Percentiles rank a stretch among this genome's conserved stretches.
Conservation (phyloP, 1,140 invertebrate species). For the Halyomorpha halys region DNA sequence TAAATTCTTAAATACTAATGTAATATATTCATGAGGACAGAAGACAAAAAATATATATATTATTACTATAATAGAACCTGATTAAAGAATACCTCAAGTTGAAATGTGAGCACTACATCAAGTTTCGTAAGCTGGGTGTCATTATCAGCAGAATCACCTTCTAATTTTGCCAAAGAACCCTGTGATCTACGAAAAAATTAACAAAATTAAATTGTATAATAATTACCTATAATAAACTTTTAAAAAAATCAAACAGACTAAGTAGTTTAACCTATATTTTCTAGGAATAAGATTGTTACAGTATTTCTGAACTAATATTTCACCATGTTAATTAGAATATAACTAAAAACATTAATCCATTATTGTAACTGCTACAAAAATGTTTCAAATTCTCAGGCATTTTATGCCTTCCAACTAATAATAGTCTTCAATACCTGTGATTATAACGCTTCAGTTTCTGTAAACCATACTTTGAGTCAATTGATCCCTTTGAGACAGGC, state of each 20-base stretch:
- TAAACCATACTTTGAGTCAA: slow-evolving; percentile 94
- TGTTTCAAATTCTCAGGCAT: too few species aligned
- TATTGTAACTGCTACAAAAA: too few species aligned
- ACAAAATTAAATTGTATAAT: slow-evolving; percentile 34
- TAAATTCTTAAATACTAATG: background rate
- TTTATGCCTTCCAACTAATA: too few species aligned
- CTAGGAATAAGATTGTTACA: too few species aligned
- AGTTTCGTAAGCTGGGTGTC: slow-evolving; percentile 87
- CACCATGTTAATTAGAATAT: too few species aligned
- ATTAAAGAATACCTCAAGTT: slow-evolving; percentile 66
- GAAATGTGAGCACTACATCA: slow-evolving; percentile 93
- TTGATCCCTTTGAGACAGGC: slow-evolving; percentile 93
- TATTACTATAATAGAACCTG: background rate
- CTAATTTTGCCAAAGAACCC: slow-evolving; percentile 84
- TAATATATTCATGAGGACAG: too few species aligned
- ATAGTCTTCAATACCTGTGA: slow-evolving; percentile 58
- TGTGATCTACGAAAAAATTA: slow-evolving; percentile 62
- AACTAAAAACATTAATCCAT: too few species aligned
- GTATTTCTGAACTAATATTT: too few species aligned
- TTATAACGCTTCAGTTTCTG: slow-evolving; percentile 93
- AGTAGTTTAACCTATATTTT: too few species aligned
- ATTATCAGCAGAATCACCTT: slow-evolving; percentile 81
- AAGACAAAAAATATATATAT: background rate
- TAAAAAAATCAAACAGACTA: too few species aligned
- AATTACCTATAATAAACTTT: background rate